Conservation (phyloP, 2,888 invertebrate genomes). For the Lacanobia oleracea region DNA sequence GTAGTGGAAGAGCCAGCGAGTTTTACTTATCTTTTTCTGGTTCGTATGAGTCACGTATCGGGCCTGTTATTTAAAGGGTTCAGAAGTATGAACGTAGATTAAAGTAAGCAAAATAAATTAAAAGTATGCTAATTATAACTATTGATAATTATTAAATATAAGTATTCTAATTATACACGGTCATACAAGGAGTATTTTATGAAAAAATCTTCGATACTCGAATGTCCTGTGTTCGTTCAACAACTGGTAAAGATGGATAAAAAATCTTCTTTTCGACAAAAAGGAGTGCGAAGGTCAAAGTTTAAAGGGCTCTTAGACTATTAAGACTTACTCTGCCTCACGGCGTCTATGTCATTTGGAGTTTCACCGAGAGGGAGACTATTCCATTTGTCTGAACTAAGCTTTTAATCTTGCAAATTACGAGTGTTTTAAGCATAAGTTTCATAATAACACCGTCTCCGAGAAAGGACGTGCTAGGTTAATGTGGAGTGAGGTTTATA, state of each 20-base stretch:
- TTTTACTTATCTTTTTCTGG: neutral
- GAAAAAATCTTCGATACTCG: too few species aligned
- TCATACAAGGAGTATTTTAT: too few species aligned
- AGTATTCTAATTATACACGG: too few species aligned
- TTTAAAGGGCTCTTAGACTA: conserved; percentile 18
- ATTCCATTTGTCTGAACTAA: conserved; percentile 36
- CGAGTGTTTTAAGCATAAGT: conserved; percentile 29
- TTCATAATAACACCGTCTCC: conserved; percentile 11
- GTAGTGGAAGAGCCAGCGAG: conserved; percentile 33
- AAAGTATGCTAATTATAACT: too few species aligned
- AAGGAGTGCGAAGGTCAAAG: neutral
- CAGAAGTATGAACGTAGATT: neutral
- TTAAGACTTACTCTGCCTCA: conserved; percentile 58
- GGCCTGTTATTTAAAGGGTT: too few species aligned
- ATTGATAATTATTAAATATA: too few species aligned
- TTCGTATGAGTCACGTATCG: neutral
- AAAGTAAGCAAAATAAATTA: too few species aligned
- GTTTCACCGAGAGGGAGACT: conserved; percentile 8
- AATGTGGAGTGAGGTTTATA: conserved; percentile 9
- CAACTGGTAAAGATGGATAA: too few species aligned
- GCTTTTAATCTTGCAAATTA: conserved; percentile 46
- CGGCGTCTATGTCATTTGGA: conserved; percentile 29
- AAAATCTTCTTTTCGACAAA: neutral
- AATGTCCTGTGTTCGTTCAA: too few species aligned
- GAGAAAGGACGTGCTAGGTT: conserved; percentile 1